Evolutionary conservation across 2,888 invertebrate species (phyloP).

Genomic region (Nephrocerus scutellatus): DNA sequence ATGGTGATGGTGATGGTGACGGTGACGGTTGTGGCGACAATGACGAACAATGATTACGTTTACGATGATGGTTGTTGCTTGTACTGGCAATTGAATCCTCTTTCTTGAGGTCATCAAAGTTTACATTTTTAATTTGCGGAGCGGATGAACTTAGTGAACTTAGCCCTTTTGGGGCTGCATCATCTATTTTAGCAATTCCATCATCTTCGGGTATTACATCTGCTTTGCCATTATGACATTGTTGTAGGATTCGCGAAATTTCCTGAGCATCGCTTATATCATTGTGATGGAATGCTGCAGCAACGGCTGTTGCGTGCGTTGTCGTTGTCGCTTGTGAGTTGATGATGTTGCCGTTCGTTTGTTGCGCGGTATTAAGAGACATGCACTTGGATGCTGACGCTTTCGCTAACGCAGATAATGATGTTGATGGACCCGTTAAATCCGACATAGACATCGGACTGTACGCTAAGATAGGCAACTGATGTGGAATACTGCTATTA

Average conservation of each 20-base stretch:
- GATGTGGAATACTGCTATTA: not conserved
- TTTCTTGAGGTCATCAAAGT: too few species aligned
- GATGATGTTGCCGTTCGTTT: slow-evolving; percentile 1
- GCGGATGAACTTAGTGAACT: slow-evolving; percentile 7
- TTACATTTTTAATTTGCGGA: slow-evolving; percentile 20
- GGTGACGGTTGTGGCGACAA: slow-evolving; percentile 8
- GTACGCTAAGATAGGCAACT: not conserved
- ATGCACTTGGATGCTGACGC: not conserved
- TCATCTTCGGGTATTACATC: slow-evolving; percentile 1
- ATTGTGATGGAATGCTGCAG: slow-evolving; percentile 27
- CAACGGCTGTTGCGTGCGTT: slow-evolving; percentile 2
- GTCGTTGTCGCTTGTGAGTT: slow-evolving; percentile 7
- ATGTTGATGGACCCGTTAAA: too few species aligned
- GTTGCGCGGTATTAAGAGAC: not conserved
- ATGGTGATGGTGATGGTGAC: slow-evolving; percentile 2
- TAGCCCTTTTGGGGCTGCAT: slow-evolving; percentile 2
- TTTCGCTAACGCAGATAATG: not conserved
- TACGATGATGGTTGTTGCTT: slow-evolving; percentile 21
- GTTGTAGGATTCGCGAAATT: slow-evolving; percentile 47
- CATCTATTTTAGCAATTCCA: slow-evolving; percentile 18
- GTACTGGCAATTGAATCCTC: slow-evolving; percentile 2
- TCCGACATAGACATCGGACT: not conserved
- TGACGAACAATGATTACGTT: slow-evolving; percentile 13
- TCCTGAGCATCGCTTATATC: slow-evolving; percentile 47
- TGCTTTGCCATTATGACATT: slow-evolving; percentile 42